Percentiles rank a stretch among this genome's conserved stretches.
These are phyloP conservation scores for Triplophysa yarkandensis DNA, from an alignment of 2,797 vertebrate genomes.

Conservation along the genomic window DNA sequence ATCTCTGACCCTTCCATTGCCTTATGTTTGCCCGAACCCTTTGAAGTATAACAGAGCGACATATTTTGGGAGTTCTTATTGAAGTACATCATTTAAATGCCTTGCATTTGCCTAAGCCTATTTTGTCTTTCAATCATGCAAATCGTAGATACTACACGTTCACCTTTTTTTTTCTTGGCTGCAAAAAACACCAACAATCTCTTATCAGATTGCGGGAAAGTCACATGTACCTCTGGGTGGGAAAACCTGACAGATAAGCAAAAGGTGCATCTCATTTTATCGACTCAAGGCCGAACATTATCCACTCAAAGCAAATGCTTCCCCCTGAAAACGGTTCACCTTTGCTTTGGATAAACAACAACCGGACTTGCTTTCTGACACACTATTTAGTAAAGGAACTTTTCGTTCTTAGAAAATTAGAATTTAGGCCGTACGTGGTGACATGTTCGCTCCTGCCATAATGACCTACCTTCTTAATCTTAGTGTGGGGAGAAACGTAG, in stretches of 20 bases:
- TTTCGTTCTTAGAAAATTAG: constrained; percentile 1
- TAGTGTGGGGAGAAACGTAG: constrained; percentile 38
- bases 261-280: constrained; percentile 49
- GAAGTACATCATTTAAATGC: neutral
- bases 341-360: constrained; percentile 17
- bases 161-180: constrained; percentile 11
- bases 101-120: neutral
- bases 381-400: constrained; percentile 19
- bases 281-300: constrained; percentile 41
- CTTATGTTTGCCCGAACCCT: neutral
- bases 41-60: neutral
- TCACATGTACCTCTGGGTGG: constrained; percentile 37
- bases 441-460: constrained; percentile 49
- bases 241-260: constrained; percentile 57
- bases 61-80: no score
- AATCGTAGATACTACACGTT: neutral
- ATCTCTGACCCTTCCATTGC: constrained; percentile 38
- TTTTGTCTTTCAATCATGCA: neutral
- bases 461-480: constrained; percentile 11
- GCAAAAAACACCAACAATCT: constrained; percentile 19
- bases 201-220: constrained; percentile 26
- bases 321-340: constrained; percentile 7
- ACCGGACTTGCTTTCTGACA: neutral
- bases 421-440: constrained; percentile 5
- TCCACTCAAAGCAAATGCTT: constrained; percentile 21